Evolutionary conservation across 2,797 vertebrate species (phyloP).

Genomic region (Nannoperca australis): DNA sequence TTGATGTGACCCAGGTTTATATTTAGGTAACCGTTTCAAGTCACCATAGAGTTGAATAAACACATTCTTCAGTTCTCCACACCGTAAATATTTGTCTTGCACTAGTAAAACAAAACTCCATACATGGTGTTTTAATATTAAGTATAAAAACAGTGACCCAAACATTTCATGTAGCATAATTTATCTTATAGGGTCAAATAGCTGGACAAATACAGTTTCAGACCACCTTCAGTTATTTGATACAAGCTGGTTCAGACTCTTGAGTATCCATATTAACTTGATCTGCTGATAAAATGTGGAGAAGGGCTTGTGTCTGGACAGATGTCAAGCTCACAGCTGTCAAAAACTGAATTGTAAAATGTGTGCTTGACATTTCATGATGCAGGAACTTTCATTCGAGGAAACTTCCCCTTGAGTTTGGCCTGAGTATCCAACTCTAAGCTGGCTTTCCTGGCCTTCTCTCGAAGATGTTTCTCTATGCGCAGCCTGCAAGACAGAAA

Average conservation of each 20-base stretch:
- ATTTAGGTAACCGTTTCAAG: neutral
- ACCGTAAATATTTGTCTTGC: neutral
- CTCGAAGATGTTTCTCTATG: constrained; percentile 85
- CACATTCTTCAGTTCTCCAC: neutral
- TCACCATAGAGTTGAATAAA: neutral
- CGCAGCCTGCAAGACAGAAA: constrained; percentile 85
- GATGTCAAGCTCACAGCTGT: neutral
- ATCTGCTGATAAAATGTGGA: neutral
- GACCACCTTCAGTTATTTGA: constrained; percentile 4
- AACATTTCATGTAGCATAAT: constrained; percentile 24
- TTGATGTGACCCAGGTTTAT: neutral
- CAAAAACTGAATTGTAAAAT: neutral
- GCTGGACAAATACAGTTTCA: constrained; percentile 30
- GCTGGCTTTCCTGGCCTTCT: constrained; percentile 65
- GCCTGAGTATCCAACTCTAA: constrained; percentile 70
- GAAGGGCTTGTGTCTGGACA: neutral
- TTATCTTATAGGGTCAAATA: constrained; percentile 35
- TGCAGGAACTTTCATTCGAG: constrained; percentile 77
- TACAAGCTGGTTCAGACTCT: neutral
- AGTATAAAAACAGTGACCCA: constrained; percentile 24
- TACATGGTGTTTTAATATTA: constrained; percentile 21
- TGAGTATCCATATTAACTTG: neutral
- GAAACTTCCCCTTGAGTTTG: constrained; percentile 84
- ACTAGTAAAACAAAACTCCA: neutral
- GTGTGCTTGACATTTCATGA: constrained; percentile 47